phyloP scores from a whole-genome alignment of 2,797 vertebrate species.

The Dromococcyx pavoninus region DNA sequence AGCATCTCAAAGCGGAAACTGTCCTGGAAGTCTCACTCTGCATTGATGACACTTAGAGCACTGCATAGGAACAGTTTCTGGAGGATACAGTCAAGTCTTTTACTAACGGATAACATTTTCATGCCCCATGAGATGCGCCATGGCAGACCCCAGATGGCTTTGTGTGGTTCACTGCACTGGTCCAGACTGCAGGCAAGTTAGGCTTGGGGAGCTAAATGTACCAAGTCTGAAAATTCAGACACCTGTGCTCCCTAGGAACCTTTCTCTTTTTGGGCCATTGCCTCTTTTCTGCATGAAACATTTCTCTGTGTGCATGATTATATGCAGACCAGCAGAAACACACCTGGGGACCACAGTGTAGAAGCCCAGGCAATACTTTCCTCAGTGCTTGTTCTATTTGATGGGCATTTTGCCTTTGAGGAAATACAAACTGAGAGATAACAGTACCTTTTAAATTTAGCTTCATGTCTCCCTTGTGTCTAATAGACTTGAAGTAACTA shows the following conservation, averaged over 20 bases:
- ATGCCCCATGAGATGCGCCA: no score
- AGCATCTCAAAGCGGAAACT: not conserved
- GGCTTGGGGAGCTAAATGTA: not conserved
- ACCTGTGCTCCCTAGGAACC: accelerated
- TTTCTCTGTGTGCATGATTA: not conserved
- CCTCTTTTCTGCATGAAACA: not conserved
- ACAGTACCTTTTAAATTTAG: not conserved
- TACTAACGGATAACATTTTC: not conserved
- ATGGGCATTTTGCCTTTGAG: not conserved
- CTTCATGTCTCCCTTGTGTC: not conserved
- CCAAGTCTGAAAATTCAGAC: not conserved
- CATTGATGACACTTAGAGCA: not conserved
- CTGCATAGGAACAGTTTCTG: not conserved
- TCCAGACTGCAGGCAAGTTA: accelerated
- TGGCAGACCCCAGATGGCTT: not conserved
- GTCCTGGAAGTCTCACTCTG: not conserved
- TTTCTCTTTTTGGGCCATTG: no score
- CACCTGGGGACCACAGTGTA: not conserved
- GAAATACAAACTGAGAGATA: not conserved
- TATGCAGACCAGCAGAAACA: not conserved
- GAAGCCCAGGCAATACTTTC: not conserved
- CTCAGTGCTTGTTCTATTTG: not conserved
- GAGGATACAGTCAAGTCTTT: not conserved
- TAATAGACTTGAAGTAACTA: not conserved
- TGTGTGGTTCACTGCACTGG: not conserved